Conservation (phyloP, 2,888 invertebrate species). For the Lepetodrilus schrolli region DNA sequence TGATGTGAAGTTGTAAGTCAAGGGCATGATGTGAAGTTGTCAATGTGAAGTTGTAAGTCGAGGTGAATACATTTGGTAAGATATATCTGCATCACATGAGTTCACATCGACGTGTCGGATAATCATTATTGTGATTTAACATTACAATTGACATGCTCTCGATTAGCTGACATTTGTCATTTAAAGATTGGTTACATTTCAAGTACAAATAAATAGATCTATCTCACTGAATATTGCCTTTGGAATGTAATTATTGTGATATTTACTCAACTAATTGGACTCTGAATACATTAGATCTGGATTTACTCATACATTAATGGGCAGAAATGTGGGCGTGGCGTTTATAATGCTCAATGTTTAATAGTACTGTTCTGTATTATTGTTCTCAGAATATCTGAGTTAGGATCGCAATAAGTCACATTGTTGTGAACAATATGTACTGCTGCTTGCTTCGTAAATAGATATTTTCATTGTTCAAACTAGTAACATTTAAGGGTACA, state of each 20-base stretch:
- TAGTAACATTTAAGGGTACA: not conserved
- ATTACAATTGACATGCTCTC: too few species aligned
- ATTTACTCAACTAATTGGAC: not conserved
- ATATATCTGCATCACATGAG: too few species aligned
- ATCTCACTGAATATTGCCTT: constrained; percentile 1
- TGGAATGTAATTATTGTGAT: not conserved
- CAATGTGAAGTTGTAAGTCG: too few species aligned
- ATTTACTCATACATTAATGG: not conserved
- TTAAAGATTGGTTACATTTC: not conserved
- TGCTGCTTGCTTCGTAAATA: not conserved
- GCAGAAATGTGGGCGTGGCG: not conserved
- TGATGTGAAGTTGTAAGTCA: too few species aligned
- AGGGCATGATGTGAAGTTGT: too few species aligned
- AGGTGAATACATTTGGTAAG: too few species aligned
- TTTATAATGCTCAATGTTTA: not conserved
- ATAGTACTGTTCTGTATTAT: not conserved
- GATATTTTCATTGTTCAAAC: not conserved
- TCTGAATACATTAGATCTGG: not conserved
- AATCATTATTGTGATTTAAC: too few species aligned
- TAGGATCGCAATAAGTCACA: not conserved
- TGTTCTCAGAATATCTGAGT: not conserved
- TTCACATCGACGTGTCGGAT: too few species aligned
- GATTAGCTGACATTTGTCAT: constrained; percentile 8
- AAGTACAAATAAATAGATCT: not conserved
- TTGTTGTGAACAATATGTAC: not conserved